Conservation (phyloP, 2,797 vertebrate species). For the Sebastes reedi region DNA sequence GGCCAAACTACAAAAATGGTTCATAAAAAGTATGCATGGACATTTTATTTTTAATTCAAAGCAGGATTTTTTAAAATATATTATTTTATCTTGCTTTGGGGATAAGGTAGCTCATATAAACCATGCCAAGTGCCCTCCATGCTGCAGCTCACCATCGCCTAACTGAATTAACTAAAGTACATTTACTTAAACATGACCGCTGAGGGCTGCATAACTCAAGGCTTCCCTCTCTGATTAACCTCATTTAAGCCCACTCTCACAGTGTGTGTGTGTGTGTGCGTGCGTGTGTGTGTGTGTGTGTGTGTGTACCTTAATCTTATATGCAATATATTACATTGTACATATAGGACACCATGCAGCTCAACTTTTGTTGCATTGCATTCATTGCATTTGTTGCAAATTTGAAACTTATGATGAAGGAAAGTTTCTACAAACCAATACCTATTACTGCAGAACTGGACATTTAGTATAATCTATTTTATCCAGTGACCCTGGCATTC, state of each 20-base stretch:
- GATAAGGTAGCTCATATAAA: neutral
- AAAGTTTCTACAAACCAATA: neutral
- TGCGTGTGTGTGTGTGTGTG: neutral
- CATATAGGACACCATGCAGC: neutral
- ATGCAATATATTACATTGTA: no score
- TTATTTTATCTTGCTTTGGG: neutral
- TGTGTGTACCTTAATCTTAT: neutral
- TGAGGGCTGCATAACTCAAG: neutral
- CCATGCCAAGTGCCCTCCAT: neutral
- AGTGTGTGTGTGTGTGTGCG: neutral
- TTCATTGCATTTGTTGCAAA: neutral
- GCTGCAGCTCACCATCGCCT: neutral
- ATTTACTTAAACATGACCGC: slow-evolving; percentile 12
- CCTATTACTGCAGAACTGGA: neutral
- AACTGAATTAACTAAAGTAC: slow-evolving; percentile 12
- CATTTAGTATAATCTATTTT: neutral
- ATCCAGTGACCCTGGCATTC: neutral
- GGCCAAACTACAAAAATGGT: neutral
- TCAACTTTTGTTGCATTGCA: neutral
- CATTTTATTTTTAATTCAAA: neutral
- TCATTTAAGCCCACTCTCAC: neutral
- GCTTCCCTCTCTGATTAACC: slow-evolving; percentile 37
- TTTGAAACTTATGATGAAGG: neutral
- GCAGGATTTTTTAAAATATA: neutral
- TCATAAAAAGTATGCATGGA: neutral